Evolutionary conservation across 2,797 vertebrate genomes (phyloP), one percentile per base, ranked within the genome.

Genomic region (Eidolon dupreanum): DNA sequence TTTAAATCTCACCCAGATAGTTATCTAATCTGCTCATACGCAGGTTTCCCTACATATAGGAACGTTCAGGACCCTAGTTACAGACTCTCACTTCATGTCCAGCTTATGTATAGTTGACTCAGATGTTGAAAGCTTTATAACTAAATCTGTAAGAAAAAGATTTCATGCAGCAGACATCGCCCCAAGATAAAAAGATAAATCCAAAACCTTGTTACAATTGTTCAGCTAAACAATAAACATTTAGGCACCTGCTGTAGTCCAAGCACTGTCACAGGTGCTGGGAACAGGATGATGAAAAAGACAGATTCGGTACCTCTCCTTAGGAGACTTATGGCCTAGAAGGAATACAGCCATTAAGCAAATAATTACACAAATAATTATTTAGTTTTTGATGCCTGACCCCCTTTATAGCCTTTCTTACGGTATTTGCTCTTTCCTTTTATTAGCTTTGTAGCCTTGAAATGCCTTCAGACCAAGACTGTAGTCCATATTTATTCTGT

Each of bases 361-460:
- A 61, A 74, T 93, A 81, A 95, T 75, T 49, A 92, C 33, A 70
- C 20, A 93, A 83, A 84, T 83, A 75, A 74, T 75, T 66, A 55
- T 57, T 78, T 63, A 75, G 84, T 77, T 85, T 49, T 13, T 71
- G 41, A 63, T 59, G n/a, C 36, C 49, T n/a, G 82, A 5, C 33
- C 36, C 53, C 49, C 2, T 65, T 57, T 31, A 17, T 24, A 87
- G 36, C 26, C 46, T 53, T 86, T 93, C 79, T 79, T 28, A 20
- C 5, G 13, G 55, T 36, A 20, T 87, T 70, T 33, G 46, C 51
- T 59, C 19, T 87, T 70, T 83, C 53, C 9, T 61, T 53, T 5
- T 71, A n/a, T 49, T 49, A 68, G 46, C 71, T 96, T 43, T 55
- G 49, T 59, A 49, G 85, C 53, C 71, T 57, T 90, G 70, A 81